phyloP scores from a whole-genome alignment of 23 tunicate species.

The Halocynthia roretzi region DNA sequence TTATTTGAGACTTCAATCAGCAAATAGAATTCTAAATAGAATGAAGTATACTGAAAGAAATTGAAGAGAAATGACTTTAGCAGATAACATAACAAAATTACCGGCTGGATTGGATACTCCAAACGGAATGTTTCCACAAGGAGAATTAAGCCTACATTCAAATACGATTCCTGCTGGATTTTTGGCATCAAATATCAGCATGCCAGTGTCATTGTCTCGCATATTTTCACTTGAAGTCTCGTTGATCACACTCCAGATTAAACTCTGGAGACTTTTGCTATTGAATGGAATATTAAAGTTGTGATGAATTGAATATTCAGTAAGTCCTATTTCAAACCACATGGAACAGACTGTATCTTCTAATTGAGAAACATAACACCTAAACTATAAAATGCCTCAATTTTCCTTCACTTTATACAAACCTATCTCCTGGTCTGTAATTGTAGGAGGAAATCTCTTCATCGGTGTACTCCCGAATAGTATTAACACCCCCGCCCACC shows the following conservation, averaged over 20 bases:
- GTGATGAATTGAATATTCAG: too few relatives aligned
- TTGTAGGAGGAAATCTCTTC: slow-evolving; percentile 52
- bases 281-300: neutral
- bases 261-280: slow-evolving; percentile 30
- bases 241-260: slow-evolving; percentile 41
- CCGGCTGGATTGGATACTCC: slow-evolving; percentile 57
- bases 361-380: too few relatives aligned
- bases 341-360: too few relatives aligned
- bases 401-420: neutral
- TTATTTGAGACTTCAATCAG: slow-evolving; percentile 67
- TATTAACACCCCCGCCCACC: slow-evolving; percentile 70
- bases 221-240: slow-evolving; percentile 9
- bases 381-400: too few relatives aligned
- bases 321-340: too few relatives aligned
- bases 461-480: slow-evolving; percentile 37
- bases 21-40: slow-evolving; percentile 53
- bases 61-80: neutral
- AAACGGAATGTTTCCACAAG: slow-evolving; percentile 78
- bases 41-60: neutral
- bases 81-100: neutral
- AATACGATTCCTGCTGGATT: slow-evolving; percentile 61
- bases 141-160: slow-evolving; percentile 69
- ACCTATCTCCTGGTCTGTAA: slow-evolving; percentile 73
- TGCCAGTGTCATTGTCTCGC: slow-evolving; percentile 49
- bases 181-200: slow-evolving; percentile 41